These are phyloP conservation scores for Porites divaricata DNA, from an alignment of 92 coral and sea anemone species.

Conservation along the genomic window DNA sequence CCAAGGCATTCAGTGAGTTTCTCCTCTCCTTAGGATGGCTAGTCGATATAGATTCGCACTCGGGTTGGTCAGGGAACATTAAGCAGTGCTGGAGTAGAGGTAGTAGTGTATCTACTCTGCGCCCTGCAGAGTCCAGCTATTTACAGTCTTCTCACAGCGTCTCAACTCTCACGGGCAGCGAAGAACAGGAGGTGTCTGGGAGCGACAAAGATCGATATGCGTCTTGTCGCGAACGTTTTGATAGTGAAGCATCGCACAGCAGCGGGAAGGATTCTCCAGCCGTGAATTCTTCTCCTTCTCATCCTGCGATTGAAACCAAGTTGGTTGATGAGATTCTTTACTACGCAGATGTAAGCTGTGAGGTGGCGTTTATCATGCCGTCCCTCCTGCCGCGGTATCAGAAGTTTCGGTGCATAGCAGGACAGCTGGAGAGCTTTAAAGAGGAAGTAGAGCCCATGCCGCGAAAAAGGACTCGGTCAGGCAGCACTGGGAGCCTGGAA, in stretches of 20 bases:
- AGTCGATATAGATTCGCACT: conserved; percentile 86
- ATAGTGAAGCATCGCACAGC: conserved; percentile 49
- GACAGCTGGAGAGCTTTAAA: conserved; percentile 63
- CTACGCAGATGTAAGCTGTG: conserved; percentile 89
- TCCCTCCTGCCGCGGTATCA: conserved; percentile 86
- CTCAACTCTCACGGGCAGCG: conserved; percentile 78
- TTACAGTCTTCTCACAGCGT: conserved; percentile 47
- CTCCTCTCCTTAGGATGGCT: conserved; percentile 98
- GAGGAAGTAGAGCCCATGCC: conserved; percentile 56
- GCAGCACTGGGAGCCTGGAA: conserved; percentile 84
- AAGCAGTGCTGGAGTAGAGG: conserved; percentile 79
- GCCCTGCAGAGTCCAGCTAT: conserved; percentile 24
- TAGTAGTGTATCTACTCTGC: conserved; percentile 37
- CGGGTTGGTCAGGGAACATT: conserved; percentile 97
- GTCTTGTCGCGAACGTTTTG: conserved; percentile 58
- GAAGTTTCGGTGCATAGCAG: conserved; percentile 70
- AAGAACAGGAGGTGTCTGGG: conserved; percentile 50
- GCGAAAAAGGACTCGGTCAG: conserved; percentile 73
- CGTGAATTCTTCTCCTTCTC: conserved; percentile 24
- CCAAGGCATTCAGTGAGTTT: conserved; percentile 83
- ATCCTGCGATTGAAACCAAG: conserved; percentile 27
- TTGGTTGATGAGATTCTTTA: conserved; percentile 85
- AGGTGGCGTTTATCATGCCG: conserved; percentile 94
- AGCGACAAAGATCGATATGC: conserved; percentile 37
- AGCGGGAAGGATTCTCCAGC: conserved; percentile 45